Conservation (phyloP, 1,140 invertebrate species). For the Hypothenemus hampei region DNA sequence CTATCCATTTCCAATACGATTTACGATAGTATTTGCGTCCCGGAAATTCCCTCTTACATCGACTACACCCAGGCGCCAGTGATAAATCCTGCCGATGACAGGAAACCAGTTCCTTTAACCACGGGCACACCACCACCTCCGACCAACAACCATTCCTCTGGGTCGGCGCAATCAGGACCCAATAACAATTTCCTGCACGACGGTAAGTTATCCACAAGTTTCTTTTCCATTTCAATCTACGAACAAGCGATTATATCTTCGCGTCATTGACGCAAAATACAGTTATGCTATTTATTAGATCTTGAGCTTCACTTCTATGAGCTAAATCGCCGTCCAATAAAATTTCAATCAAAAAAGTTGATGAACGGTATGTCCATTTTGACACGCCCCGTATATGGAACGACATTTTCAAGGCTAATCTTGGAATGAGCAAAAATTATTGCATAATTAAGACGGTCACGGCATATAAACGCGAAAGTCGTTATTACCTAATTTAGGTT, state of each 20-base stretch:
- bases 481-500: slow-evolving; percentile 27
- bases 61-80: slow-evolving; percentile 49
- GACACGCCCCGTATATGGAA: too few relatives aligned
- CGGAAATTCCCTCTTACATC: slow-evolving; percentile 68
- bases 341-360: too few relatives aligned
- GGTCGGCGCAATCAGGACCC: slow-evolving; percentile 40
- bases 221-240: too few relatives aligned
- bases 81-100: slow-evolving; percentile 37
- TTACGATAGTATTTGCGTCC: slow-evolving; percentile 74
- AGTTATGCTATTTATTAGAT: too few relatives aligned
- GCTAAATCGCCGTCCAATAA: too few relatives aligned
- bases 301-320: too few relatives aligned
- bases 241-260: too few relatives aligned
- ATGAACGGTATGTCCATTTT: too few relatives aligned
- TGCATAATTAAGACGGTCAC: slow-evolving; percentile 22
- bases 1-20: slow-evolving; percentile 59
- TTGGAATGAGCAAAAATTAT: too few relatives aligned
- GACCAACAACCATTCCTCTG: slow-evolving; percentile 43
- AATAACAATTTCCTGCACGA: slow-evolving; percentile 45
- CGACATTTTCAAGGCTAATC: too few relatives aligned
- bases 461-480: slow-evolving; percentile 23
- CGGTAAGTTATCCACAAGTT: too few relatives aligned
- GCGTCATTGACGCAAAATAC: too few relatives aligned
- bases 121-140: slow-evolving; percentile 46
- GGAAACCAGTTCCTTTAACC: slow-evolving; percentile 45